A percentile compares a stretch with the other conserved stretches of the same genome.
phyloP scores from a whole-genome alignment of 2,888 invertebrate species.

The Melanargia galathea region DNA sequence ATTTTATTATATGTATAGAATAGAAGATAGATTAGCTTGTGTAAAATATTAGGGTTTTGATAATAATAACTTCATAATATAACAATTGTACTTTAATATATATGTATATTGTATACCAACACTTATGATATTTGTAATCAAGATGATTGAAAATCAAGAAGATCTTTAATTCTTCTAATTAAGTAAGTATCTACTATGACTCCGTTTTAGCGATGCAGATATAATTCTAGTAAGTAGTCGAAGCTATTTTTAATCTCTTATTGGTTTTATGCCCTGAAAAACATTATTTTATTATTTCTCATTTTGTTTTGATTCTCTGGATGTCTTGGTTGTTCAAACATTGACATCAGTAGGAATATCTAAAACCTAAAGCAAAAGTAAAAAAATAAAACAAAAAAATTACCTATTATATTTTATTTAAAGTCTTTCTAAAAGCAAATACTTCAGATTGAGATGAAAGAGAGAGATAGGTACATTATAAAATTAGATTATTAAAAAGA shows the following conservation, averaged over 20 bases:
- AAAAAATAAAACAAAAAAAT: background rate
- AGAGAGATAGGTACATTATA: no score
- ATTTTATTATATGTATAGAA: no score
- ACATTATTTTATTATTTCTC: background rate
- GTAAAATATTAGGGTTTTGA: no score
- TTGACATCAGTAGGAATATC: background rate
- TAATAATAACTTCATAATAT: no score
- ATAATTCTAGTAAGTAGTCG: background rate
- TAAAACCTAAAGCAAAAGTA: background rate
- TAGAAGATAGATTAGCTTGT: no score
- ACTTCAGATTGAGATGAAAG: no score
- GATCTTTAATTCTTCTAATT: background rate
- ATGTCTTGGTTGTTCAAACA: background rate
- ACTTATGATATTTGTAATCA: no score
- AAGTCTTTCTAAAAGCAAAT: no score
- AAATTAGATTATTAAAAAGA: no score
- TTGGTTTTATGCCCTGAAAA: conserved; percentile 3
- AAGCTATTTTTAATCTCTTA: background rate
- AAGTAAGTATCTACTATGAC: background rate
- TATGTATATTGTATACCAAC: no score
- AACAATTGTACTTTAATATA: no score
- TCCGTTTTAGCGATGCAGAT: background rate
- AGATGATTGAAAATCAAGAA: no score
- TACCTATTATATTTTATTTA: background rate
- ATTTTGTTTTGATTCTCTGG: background rate